Percentiles rank a stretch among this genome's conserved stretches.
phyloP scores from a whole-genome alignment of 2,888 invertebrate species.

The Gastracanthus pulcherrimus region DNA sequence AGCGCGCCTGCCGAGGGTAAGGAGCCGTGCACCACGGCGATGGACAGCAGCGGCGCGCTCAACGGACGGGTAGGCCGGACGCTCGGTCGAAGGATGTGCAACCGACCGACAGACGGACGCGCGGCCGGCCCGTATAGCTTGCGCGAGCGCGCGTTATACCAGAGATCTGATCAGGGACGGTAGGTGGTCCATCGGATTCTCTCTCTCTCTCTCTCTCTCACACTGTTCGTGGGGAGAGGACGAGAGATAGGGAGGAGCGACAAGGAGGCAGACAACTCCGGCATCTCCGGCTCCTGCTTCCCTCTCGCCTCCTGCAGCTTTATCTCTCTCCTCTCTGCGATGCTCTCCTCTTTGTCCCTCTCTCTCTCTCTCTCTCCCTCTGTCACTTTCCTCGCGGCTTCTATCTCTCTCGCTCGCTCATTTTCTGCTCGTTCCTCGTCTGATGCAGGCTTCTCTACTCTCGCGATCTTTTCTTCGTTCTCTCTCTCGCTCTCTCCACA shows the following conservation, averaged over 20 bases:
- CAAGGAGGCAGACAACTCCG: conserved; percentile 56
- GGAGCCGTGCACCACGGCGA: conserved; percentile 45
- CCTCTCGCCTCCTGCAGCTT: conserved; percentile 37
- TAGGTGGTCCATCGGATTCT: conserved; percentile 75
- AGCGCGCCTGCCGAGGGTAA: conserved; percentile 39
- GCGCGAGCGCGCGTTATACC: conserved; percentile 69
- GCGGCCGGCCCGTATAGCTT: conserved; percentile 64
- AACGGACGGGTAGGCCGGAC: conserved; percentile 64
- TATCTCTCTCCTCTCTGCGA: conserved; percentile 35
- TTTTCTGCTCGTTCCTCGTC: conserved; percentile 50
- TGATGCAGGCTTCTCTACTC: conserved; percentile 42
- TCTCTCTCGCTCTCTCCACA: background rate
- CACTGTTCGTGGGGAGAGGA: conserved; percentile 10
- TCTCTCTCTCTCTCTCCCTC: conserved; percentile 30
- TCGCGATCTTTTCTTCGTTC: background rate
- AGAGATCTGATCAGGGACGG: conserved; percentile 74
- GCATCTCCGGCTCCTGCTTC: conserved; percentile 62
- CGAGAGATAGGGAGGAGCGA: conserved; percentile 56
- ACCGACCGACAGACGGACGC: conserved; percentile 61
- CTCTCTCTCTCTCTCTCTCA: conserved; percentile 63
- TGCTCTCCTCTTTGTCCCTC: conserved; percentile 36
- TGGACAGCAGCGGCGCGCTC: conserved; percentile 34
- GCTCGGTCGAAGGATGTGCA: conserved; percentile 61
- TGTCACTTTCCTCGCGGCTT: background rate
- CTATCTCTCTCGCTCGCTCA: conserved; percentile 39